Evolutionary conservation across 2,888 invertebrate species (phyloP).

Genomic region (Capitulum mitella): DNA sequence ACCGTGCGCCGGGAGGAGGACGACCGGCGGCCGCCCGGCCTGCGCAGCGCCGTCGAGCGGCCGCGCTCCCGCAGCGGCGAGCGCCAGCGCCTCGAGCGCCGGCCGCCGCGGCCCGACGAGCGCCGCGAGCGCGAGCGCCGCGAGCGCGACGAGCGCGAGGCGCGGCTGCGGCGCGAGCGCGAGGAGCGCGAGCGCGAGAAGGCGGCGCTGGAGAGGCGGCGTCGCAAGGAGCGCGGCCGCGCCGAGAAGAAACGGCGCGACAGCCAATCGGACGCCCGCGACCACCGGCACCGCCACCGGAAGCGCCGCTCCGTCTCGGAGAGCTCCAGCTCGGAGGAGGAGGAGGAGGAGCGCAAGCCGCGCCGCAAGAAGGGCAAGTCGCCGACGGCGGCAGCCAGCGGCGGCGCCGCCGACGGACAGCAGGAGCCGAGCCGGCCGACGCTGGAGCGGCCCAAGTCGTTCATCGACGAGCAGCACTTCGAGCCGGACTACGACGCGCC

Average conservation of each 20-base stretch:
- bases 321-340: constrained; percentile 14
- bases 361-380: neutral
- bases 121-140: constrained; percentile 1
- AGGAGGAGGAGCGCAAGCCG: neutral
- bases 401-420: neutral
- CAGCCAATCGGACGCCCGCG: neutral
- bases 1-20: neutral
- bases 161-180: neutral
- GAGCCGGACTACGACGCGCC: constrained; percentile 22
- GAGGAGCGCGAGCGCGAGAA: constrained; percentile 9
- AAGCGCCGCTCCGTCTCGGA: constrained; percentile 1
- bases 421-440: neutral
- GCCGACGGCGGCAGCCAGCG: neutral
- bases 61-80: constrained; percentile 14
- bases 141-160: constrained; percentile 5
- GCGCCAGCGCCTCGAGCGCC: neutral
- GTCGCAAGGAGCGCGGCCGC: neutral
- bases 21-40: neutral
- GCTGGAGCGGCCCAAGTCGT: neutral
- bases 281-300: neutral
- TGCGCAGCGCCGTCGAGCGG: constrained; percentile 23
- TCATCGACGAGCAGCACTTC: constrained; percentile 24
- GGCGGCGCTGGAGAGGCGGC: neutral
- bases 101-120: neutral
- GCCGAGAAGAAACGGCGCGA: neutral